Percentiles rank a stretch among this genome's conserved stretches.
Evolutionary conservation across 2,113 vertebrate species (phyloP).

Genomic region (Chamaea fasciata): DNA sequence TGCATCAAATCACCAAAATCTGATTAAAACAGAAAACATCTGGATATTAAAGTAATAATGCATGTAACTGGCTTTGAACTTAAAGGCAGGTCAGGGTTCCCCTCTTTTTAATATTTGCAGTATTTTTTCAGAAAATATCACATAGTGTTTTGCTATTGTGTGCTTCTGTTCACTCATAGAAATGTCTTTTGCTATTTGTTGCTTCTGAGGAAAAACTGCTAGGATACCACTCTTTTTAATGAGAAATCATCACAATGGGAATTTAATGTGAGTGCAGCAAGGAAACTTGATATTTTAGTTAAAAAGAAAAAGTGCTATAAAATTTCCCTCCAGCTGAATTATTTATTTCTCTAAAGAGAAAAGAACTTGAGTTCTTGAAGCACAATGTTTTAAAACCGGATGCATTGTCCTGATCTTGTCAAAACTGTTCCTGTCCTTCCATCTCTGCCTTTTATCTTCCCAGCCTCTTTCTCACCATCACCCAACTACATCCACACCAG

Average conservation of each 20-base stretch:
- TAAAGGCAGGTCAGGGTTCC: background rate
- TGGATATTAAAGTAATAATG: background rate
- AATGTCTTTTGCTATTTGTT: background rate
- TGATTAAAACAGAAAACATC: slow-evolving; percentile 24
- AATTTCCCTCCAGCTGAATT: background rate
- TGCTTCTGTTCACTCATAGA: background rate
- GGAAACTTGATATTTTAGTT: background rate
- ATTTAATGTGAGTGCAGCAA: background rate
- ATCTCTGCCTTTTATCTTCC: background rate
- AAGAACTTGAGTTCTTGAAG: background rate
- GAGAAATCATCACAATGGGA: background rate
- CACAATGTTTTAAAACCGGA: background rate
- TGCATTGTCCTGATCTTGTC: background rate
- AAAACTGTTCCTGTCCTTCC: slow-evolving; percentile 8
- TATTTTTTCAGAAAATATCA: background rate
- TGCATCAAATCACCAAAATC: background rate
- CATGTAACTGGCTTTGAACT: background rate
- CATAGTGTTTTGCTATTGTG: background rate
- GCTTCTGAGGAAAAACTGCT: background rate
- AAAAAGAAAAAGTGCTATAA: background rate
- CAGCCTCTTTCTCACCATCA: background rate
- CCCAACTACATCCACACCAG: background rate
- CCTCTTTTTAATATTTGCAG: background rate
- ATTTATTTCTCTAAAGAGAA: background rate
- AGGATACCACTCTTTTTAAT: background rate